These are phyloP conservation scores for Formica selysi DNA, from an alignment of 1,140 invertebrate genomes.

Conservation along the genomic window DNA sequence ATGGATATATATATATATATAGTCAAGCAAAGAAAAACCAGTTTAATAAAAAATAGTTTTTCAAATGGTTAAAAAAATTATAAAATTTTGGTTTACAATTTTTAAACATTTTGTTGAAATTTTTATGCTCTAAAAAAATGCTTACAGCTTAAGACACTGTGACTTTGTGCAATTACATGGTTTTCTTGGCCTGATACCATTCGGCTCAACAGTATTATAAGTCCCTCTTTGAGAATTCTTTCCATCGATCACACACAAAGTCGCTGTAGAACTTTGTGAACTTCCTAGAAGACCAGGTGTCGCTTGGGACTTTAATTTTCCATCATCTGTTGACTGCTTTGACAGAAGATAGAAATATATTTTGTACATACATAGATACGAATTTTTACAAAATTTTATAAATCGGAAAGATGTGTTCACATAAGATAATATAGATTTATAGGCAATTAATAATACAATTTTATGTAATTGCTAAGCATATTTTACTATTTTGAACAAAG, in stretches of 20 bases:
- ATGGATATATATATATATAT: not conserved
- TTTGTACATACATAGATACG: not conserved
- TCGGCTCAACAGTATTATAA: constrained; percentile 86
- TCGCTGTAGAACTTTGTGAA: constrained; percentile 80
- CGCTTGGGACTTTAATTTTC: constrained; percentile 79
- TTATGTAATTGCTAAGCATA: too few species aligned
- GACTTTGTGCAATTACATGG: constrained; percentile 99
- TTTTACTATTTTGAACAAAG: not conserved
- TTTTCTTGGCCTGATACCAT: constrained; percentile 93
- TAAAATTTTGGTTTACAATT: constrained; percentile 35
- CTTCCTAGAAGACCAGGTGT: constrained; percentile 80
- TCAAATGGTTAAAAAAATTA: not conserved
- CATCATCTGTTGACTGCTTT: constrained; percentile 75
- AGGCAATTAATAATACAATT: too few species aligned
- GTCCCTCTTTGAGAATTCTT: constrained; percentile 79
- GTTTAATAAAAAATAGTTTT: not conserved
- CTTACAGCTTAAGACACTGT: constrained; percentile 98
- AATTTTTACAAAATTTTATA: not conserved
- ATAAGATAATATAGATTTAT: too few species aligned
- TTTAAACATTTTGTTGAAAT: not conserved
- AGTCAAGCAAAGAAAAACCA: not conserved
- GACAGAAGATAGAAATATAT: constrained; percentile 11
- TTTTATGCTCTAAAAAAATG: constrained; percentile 63
- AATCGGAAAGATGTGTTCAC: not conserved
- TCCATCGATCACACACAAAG: constrained; percentile 77